Conservation (phyloP, 2,797 vertebrate species). For the Rousettus madagascariensis region DNA sequence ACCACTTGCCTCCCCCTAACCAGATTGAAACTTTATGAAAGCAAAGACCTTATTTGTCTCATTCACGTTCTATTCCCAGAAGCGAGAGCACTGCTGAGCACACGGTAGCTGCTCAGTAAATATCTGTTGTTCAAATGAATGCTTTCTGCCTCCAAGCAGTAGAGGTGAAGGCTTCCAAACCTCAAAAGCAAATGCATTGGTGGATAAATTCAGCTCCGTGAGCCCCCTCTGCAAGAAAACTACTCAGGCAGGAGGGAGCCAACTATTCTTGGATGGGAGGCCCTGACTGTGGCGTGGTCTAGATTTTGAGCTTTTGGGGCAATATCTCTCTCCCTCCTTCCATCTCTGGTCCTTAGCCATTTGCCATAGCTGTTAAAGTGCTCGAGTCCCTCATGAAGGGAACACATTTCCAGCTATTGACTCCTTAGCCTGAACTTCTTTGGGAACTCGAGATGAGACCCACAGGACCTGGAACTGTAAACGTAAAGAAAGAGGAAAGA, state of each 20-base stretch:
- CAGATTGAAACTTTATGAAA: background rate
- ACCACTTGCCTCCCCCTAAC: background rate
- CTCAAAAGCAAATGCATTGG: background rate
- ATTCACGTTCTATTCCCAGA: background rate
- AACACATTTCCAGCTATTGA: background rate
- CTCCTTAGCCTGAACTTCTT: background rate
- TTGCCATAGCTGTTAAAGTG: background rate
- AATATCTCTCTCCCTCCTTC: background rate
- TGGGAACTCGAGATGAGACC: too few relatives aligned
- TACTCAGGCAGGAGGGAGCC: background rate
- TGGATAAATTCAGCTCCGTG: background rate
- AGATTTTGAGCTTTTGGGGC: background rate
- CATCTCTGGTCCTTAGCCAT: background rate
- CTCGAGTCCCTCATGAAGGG: background rate
- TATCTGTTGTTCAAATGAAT: background rate
- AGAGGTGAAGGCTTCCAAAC: background rate
- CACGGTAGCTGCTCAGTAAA: background rate
- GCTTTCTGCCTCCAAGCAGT: background rate
- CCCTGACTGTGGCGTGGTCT: background rate
- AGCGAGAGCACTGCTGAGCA: background rate
- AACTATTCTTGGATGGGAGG: background rate
- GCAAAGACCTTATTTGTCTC: background rate
- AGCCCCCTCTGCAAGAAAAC: background rate
- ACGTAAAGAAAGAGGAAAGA: background rate
- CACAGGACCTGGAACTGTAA: background rate